phyloP scores from a whole-genome alignment of 2,113 vertebrate species.

The Oreochromis spilurus region DNA sequence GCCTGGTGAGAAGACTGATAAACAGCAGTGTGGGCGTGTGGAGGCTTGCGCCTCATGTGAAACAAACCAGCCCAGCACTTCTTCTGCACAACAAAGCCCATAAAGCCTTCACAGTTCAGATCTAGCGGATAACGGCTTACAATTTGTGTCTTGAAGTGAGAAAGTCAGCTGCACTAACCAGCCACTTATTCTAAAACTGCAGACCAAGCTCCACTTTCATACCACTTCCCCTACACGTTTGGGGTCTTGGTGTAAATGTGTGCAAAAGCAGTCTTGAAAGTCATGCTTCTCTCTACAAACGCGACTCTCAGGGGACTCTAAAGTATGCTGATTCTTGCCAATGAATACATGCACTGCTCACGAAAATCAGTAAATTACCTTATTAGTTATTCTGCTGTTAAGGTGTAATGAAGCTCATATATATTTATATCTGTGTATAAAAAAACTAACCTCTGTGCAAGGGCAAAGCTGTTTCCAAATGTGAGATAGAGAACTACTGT shows the following conservation, averaged over 20 bases:
- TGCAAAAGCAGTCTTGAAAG: not conserved
- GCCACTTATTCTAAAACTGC: not conserved
- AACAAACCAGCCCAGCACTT: not conserved
- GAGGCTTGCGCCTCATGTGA: constrained; percentile 36
- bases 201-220: not conserved
- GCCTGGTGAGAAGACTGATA: constrained; percentile 33
- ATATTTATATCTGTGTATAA: too few relatives aligned
- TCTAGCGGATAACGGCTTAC: not conserved
- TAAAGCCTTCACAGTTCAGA: not conserved
- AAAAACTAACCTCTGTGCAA: not conserved
- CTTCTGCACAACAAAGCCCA: not conserved
- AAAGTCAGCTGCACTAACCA: not conserved
- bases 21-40: constrained; percentile 50
- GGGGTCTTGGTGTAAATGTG: not conserved
- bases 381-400: not conserved
- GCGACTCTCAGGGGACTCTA: not conserved
- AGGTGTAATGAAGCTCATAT: not conserved
- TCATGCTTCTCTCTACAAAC: not conserved
- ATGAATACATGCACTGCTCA: not conserved
- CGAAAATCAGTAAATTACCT: not conserved
- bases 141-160: not conserved
- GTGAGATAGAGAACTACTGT: not conserved
- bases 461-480: not conserved
- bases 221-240: constrained; percentile 8
- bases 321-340: not conserved